A percentile compares a stretch with the other conserved stretches of the same genome.
Evolutionary conservation across 2,797 vertebrate species (phyloP).

Genomic region (Sebastes baramenuke): DNA sequence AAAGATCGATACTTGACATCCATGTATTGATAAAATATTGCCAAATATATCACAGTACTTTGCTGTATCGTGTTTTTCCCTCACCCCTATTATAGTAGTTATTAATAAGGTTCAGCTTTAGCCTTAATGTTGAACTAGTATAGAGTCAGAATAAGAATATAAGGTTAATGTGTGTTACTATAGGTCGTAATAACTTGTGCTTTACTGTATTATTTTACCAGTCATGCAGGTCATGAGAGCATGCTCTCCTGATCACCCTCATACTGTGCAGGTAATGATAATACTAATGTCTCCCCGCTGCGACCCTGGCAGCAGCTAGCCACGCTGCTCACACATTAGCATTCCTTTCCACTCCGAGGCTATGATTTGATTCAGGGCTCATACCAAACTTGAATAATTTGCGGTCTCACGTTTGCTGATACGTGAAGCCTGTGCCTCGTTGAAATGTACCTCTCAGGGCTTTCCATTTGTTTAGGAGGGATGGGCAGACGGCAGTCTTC

Average conservation of each 20-base stretch:
- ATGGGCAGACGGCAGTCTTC: conserved; percentile 16
- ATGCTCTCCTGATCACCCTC: conserved; percentile 35
- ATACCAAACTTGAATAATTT: conserved; percentile 61
- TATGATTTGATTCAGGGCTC: conserved; percentile 54
- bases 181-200: neutral
- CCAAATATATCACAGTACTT: too few relatives aligned
- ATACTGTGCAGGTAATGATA: conserved; percentile 47
- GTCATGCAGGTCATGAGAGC: conserved; percentile 27
- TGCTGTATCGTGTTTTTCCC: too few relatives aligned
- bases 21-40: too few relatives aligned
- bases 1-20: too few relatives aligned
- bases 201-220: conserved; percentile 4
- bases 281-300: conserved; percentile 40
- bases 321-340: conserved; percentile 44
- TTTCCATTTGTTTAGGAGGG: conserved; percentile 49
- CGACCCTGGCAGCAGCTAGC: conserved; percentile 34
- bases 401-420: conserved; percentile 40
- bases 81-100: neutral
- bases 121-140: neutral
- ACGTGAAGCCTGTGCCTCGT: conserved; percentile 30
- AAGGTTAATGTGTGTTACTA: conserved; percentile 16
- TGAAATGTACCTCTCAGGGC: conserved; percentile 38
- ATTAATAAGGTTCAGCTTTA: neutral
- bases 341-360: conserved; percentile 24
- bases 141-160: neutral